Percentiles rank a stretch among this genome's conserved stretches.
Conservation (phyloP, 2,888 invertebrate genomes). For the Mimumesa dahlbomi region DNA sequence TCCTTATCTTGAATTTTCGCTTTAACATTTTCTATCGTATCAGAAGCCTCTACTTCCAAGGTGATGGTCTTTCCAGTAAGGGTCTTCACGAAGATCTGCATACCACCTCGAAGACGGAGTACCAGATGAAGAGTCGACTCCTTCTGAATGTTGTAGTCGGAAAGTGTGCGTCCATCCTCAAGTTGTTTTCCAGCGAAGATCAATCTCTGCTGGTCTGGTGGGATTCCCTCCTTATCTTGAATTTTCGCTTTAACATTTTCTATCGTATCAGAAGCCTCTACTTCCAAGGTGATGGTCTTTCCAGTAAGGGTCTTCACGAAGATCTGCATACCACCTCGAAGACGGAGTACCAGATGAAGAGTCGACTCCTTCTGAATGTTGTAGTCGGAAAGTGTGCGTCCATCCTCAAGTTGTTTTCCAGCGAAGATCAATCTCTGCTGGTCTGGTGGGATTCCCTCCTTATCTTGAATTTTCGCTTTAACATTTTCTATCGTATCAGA, state of each 20-base stretch:
- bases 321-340: too few relatives aligned
- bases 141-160: slow-evolving; percentile 97
- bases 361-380: too few relatives aligned
- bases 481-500: too few relatives aligned
- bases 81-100: slow-evolving; percentile 65
- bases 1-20: slow-evolving; percentile 64
- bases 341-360: too few relatives aligned
- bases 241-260: slow-evolving; percentile 45
- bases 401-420: too few relatives aligned
- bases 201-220: slow-evolving; percentile 91
- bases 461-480: too few relatives aligned
- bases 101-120: slow-evolving; percentile 93
- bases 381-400: too few relatives aligned
- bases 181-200: slow-evolving; percentile 97
- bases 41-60: slow-evolving; percentile 59
- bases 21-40: slow-evolving; percentile 62
- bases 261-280: slow-evolving; percentile 41
- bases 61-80: slow-evolving; percentile 62
- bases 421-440: too few relatives aligned
- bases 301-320: slow-evolving; percentile 60
- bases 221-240: slow-evolving; percentile 82
- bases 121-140: slow-evolving; percentile 94
- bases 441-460: too few relatives aligned
- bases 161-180: slow-evolving; percentile 95
- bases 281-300: slow-evolving; percentile 45